Conservation (phyloP, 2,113 vertebrate genomes). For the Peromyscus californicus region DNA sequence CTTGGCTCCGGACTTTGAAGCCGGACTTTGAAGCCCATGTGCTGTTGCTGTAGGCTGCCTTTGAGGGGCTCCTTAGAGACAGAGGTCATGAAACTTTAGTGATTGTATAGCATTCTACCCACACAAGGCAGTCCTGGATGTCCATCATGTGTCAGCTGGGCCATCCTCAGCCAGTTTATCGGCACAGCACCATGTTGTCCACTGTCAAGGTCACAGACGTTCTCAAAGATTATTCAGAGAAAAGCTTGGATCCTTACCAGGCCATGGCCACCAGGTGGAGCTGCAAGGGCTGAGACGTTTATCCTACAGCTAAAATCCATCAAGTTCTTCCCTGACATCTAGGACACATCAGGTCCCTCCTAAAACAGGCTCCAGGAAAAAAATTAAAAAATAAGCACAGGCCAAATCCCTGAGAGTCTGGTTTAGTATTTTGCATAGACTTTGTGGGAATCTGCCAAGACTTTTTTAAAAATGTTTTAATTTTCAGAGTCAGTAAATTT, state of each 20-base stretch:
- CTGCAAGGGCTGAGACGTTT: background rate
- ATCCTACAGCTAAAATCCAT: background rate
- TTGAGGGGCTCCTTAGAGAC: background rate
- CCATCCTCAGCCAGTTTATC: background rate
- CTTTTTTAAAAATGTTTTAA: background rate
- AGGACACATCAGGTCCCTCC: background rate
- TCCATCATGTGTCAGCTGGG: background rate
- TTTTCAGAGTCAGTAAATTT: constrained; percentile 53
- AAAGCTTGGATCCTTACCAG: background rate
- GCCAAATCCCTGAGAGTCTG: background rate
- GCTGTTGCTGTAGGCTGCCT: background rate
- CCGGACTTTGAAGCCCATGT: background rate
- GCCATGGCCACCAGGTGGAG: constrained; percentile 71
- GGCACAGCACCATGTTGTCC: background rate
- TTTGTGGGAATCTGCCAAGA: background rate
- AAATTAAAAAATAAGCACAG: background rate
- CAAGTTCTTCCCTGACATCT: background rate
- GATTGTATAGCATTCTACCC: background rate
- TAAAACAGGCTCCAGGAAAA: background rate
- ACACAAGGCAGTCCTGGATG: background rate
- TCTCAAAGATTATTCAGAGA: background rate
- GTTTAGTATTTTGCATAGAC: background rate
- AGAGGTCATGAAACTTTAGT: background rate
- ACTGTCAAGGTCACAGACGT: background rate
- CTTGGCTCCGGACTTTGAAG: background rate